A percentile compares a stretch with the other conserved stretches of the same genome.
Conservation (phyloP, 2,113 vertebrate genomes). For the Hucho hucho region DNA sequence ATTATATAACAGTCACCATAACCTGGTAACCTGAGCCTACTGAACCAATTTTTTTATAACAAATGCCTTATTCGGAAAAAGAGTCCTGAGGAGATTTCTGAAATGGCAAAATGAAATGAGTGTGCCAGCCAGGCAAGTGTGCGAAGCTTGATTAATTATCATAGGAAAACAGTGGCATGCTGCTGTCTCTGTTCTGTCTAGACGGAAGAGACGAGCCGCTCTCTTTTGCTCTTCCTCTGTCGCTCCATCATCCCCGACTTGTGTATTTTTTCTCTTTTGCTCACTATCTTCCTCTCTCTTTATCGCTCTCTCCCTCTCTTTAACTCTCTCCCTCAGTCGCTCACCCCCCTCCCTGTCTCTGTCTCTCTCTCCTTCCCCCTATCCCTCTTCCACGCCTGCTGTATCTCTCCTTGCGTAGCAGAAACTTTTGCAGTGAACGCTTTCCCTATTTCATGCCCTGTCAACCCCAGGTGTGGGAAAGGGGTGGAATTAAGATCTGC, state of each 20-base stretch:
- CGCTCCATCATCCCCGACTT: conserved; percentile 8
- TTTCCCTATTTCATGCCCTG: conserved; percentile 74
- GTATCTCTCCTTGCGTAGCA: conserved; percentile 33
- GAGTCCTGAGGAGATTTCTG: neutral
- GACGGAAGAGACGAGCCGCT: neutral
- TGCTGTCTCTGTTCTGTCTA: conserved; percentile 8
- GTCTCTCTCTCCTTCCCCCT: conserved; percentile 15
- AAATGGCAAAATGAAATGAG: neutral
- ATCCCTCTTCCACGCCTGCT: neutral
- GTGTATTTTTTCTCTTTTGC: neutral
- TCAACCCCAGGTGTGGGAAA: conserved; percentile 67
- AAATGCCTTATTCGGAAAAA: neutral
- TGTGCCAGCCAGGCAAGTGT: neutral
- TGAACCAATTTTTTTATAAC: neutral
- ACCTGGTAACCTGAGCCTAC: neutral
- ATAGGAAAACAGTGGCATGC: neutral
- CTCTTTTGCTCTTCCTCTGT: conserved; percentile 1
- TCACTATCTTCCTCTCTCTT: neutral
- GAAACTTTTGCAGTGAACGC: conserved; percentile 61
- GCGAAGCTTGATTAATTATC: neutral
- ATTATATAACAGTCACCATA: neutral
- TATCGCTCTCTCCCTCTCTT: neutral
- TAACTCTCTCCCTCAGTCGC: neutral
- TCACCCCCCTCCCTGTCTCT: neutral
- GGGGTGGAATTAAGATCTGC: conserved; percentile 66